Evolutionary conservation across 64 coral and sea anemone species (phyloP).

Genomic region (Dendrophyllia cribrosa): DNA sequence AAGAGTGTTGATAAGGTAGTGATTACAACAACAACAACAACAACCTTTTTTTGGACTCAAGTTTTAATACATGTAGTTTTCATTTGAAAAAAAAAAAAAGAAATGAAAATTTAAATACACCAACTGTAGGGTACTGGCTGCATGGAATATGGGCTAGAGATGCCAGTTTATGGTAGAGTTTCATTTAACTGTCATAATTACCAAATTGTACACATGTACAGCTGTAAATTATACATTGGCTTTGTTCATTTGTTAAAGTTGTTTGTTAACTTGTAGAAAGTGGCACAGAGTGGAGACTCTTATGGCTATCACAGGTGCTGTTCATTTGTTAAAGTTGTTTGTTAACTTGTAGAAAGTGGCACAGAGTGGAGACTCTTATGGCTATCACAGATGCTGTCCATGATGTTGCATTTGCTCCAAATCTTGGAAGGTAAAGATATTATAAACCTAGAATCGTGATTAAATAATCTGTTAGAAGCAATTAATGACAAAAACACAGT

Average conservation of each 20-base stretch:
- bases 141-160: too few relatives aligned
- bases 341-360: slow-evolving; percentile 84
- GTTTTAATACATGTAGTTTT: too few relatives aligned
- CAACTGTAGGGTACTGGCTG: too few relatives aligned
- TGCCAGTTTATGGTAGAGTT: too few relatives aligned
- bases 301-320: slow-evolving; percentile 95
- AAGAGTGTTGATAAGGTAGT: too few relatives aligned
- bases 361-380: slow-evolving; percentile 92
- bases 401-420: slow-evolving; percentile 98
- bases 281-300: slow-evolving; percentile 94
- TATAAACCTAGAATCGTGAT: neutral
- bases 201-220: too few relatives aligned
- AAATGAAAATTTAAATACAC: too few relatives aligned
- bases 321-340: slow-evolving; percentile 28
- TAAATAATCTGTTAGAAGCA: neutral
- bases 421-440: slow-evolving; percentile 84
- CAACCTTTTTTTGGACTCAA: too few relatives aligned
- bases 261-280: slow-evolving; percentile 62
- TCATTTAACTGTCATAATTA: too few relatives aligned
- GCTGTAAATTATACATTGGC: too few relatives aligned
- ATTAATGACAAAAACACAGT: neutral
- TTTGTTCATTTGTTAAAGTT: neutral
- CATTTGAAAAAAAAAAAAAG: too few relatives aligned
- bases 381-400: slow-evolving; percentile 95
- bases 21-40: too few relatives aligned